Evolutionary conservation across 2,888 invertebrate species (phyloP).

Genomic region (Rotaria magnacalcarata): DNA sequence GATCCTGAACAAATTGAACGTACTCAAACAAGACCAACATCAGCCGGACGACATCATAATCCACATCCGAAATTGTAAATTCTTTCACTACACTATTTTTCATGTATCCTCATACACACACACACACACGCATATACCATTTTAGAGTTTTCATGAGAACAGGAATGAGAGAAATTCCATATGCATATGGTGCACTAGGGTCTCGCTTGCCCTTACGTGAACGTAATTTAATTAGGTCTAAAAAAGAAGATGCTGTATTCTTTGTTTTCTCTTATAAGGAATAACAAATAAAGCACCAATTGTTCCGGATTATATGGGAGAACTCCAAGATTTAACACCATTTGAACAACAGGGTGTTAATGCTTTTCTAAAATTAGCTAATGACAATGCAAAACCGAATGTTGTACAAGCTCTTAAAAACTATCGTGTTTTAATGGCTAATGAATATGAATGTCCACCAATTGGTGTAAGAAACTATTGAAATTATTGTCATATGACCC

Average conservation of each 20-base stretch:
- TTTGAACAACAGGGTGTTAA: neutral
- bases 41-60: slow-evolving; percentile 38
- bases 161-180: slow-evolving; percentile 32
- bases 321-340: neutral
- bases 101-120: too few relatives aligned
- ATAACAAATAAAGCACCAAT: neutral
- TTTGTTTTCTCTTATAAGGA: neutral
- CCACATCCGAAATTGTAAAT: slow-evolving; percentile 44
- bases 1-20: slow-evolving; percentile 41
- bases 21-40: slow-evolving; percentile 36
- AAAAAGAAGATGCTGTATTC: neutral
- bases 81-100: too few relatives aligned
- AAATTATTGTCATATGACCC: neutral
- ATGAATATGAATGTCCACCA: slow-evolving; percentile 28
- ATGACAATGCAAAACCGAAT: neutral
- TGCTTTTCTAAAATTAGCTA: slow-evolving; percentile 18
- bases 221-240: neutral
- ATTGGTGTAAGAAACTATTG: neutral
- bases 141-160: slow-evolving; percentile 25
- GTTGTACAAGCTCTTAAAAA: neutral
- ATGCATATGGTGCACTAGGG: slow-evolving; percentile 15
- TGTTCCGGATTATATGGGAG: neutral
- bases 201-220: neutral
- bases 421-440: neutral
- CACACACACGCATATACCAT: neutral